A percentile compares a stretch with the other conserved stretches of the same genome.
Conservation (phyloP, 2,113 vertebrate genomes). For the Chloropsis hardwickii region DNA sequence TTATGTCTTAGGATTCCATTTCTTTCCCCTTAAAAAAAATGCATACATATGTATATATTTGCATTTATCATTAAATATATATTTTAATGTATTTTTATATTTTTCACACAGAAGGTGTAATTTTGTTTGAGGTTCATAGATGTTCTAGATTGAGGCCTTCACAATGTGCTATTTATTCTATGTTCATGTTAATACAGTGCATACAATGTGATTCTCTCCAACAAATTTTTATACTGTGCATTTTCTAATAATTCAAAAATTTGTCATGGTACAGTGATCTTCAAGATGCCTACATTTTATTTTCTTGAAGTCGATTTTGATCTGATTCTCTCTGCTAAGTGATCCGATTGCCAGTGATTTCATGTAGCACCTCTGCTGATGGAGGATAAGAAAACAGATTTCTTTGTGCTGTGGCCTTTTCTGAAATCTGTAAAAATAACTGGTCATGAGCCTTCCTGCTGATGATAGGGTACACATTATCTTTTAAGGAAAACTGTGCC, state of each 20-base stretch:
- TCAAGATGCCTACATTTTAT: not conserved
- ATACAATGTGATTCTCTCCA: not conserved
- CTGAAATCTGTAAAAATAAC: not conserved
- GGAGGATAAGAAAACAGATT: not conserved
- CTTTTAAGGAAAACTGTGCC: not conserved
- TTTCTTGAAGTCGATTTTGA: not conserved
- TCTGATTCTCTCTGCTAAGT: not conserved
- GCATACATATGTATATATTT: not conserved
- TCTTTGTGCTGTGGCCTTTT: not conserved
- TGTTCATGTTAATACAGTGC: not conserved
- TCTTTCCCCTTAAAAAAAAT: not conserved
- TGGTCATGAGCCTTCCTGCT: not conserved
- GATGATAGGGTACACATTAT: too few relatives aligned
- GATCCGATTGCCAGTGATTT: not conserved
- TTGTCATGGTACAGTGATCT: not conserved
- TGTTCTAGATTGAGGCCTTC: not conserved
- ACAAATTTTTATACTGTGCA: not conserved
- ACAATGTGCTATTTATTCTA: not conserved
- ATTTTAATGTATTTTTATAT: not conserved
- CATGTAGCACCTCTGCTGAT: not conserved
- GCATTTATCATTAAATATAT: fast-evolving
- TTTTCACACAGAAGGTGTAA: not conserved
- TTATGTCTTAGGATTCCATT: not conserved
- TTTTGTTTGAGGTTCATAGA: not conserved
- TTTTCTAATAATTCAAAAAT: not conserved